phyloP scores from a whole-genome alignment of 2,797 vertebrate species.

The Phalloptychus januarius region DNA sequence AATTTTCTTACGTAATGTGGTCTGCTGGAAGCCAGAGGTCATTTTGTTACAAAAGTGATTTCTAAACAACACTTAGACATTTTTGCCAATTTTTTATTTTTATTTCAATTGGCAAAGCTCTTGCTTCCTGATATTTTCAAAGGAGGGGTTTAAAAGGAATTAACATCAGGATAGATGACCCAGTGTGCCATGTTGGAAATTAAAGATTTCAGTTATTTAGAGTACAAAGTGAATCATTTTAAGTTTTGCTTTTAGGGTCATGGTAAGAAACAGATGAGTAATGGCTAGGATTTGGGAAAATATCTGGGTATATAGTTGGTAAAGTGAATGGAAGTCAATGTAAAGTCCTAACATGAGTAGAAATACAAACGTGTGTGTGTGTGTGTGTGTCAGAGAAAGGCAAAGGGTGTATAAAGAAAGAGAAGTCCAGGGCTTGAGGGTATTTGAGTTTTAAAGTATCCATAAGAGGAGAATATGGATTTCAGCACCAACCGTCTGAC shows the following conservation, averaged over 20 bases:
- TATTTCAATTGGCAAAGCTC: background rate
- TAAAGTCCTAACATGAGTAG: no score
- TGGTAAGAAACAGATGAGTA: no score
- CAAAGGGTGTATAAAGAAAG: no score
- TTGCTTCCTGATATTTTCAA: background rate
- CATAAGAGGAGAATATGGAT: constrained; percentile 52
- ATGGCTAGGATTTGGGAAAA: no score
- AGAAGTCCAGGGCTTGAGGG: constrained; percentile 3
- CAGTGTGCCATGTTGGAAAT: background rate
- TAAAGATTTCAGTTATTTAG: background rate
- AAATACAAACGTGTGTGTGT: background rate
- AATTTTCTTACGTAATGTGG: constrained; percentile 2
- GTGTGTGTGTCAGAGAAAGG: background rate
- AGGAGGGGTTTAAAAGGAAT: background rate
- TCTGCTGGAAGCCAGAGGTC: constrained; percentile 1
- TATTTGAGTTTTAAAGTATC: constrained; percentile 53
- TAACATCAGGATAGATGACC: constrained; percentile 1
- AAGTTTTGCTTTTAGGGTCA: no score
- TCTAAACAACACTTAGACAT: background rate
- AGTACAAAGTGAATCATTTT: background rate
- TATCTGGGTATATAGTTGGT: no score
- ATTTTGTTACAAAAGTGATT: constrained; percentile 4
- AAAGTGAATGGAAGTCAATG: no score
- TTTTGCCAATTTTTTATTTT: constrained; percentile 6
- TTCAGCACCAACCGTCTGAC: constrained; percentile 21